Percentiles rank a stretch among this genome's conserved stretches.
phyloP scores from a whole-genome alignment of 2,113 vertebrate species.

The Dryoscopus gambensis region DNA sequence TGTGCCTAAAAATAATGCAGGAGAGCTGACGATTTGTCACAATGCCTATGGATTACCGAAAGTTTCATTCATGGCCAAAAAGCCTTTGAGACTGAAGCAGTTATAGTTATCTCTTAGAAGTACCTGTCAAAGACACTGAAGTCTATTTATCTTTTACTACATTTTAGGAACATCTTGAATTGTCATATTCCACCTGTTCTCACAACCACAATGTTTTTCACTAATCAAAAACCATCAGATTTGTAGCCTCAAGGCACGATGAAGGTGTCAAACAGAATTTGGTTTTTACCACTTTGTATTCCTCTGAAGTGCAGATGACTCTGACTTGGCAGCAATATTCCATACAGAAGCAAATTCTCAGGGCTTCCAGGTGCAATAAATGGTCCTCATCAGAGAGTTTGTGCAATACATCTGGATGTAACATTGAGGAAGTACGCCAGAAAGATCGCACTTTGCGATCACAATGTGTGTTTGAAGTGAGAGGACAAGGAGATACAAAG shows the following conservation, averaged over 20 bases:
- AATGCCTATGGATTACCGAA: background rate
- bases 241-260: constrained; percentile 46
- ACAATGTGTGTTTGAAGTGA: background rate
- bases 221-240: constrained; percentile 45
- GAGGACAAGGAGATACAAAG: background rate
- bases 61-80: constrained; percentile 8
- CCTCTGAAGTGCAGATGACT: constrained; percentile 49
- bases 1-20: background rate
- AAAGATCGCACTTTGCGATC: background rate
- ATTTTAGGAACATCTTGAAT: constrained; percentile 40
- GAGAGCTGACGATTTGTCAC: background rate
- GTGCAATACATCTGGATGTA: background rate
- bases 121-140: constrained; percentile 19
- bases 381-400: background rate
- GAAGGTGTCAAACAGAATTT: constrained; percentile 58
- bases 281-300: constrained; percentile 50
- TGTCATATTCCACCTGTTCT: constrained; percentile 53
- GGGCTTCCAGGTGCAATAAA: constrained; percentile 13
- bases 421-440: background rate
- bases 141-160: constrained; percentile 9
- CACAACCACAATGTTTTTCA: constrained; percentile 20
- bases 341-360: background rate
- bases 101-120: constrained; percentile 3
- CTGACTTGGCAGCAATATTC: background rate
- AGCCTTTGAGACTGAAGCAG: background rate